A percentile compares a stretch with the other conserved stretches of the same genome.
Conservation (phyloP, 2,888 invertebrate genomes). For the Galerucella calmariensis region DNA sequence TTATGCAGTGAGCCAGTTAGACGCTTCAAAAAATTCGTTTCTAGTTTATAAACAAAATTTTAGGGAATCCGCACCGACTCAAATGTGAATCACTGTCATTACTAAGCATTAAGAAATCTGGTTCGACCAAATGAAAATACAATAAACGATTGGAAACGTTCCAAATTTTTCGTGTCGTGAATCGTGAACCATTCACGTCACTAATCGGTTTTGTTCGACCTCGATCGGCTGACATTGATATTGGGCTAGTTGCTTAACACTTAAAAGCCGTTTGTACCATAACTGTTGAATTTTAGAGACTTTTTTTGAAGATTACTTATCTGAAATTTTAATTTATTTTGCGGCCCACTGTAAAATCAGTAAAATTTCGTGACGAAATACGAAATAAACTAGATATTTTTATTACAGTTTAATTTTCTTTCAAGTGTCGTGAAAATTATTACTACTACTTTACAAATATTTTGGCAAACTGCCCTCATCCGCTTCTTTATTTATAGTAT, state of each 20-base stretch:
- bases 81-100: slow-evolving; percentile 20
- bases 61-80: slow-evolving; percentile 18
- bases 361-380: not conserved
- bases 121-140: slow-evolving; percentile 5
- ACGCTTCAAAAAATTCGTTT: not conserved
- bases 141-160: slow-evolving; percentile 10
- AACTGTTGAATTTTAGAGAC: not conserved
- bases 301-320: not conserved
- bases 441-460: not conserved
- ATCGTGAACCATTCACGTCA: not conserved
- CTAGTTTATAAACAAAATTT: slow-evolving; percentile 14
- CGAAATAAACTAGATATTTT: not conserved
- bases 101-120: slow-evolving; percentile 14
- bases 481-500: not conserved
- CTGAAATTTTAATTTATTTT: not conserved
- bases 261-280: not conserved
- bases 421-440: not conserved
- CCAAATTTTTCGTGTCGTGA: slow-evolving; percentile 6
- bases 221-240: slow-evolving; percentile 8
- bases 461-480: slow-evolving; percentile 3
- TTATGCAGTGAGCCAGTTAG: not conserved
- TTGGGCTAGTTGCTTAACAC: not conserved
- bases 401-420: not conserved
- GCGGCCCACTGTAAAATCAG: not conserved
- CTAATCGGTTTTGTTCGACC: not conserved